Percentiles rank a stretch among this genome's conserved stretches.
These are phyloP conservation scores for Pogona vitticeps DNA, from an alignment of 2,113 vertebrate genomes.

Conservation along the genomic window DNA sequence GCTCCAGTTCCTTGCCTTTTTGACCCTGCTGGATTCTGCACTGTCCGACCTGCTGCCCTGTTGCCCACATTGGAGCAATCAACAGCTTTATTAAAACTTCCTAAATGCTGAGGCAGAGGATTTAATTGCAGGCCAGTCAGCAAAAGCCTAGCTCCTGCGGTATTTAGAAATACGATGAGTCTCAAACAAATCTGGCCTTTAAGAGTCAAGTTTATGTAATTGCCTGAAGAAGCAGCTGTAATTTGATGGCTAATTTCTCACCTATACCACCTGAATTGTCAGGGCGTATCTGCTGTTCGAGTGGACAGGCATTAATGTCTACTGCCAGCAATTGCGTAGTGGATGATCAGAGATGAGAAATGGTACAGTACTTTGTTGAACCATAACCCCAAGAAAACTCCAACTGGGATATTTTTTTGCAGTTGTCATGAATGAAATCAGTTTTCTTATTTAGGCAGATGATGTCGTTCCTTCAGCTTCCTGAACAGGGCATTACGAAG, in stretches of 20 bases:
- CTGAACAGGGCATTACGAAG: background rate
- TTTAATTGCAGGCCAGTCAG: constrained; percentile 36
- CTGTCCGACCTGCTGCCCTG: background rate
- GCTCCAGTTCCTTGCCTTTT: background rate
- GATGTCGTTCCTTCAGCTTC: background rate
- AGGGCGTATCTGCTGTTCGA: background rate
- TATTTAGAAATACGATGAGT: background rate
- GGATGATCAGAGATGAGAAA: too few relatives aligned
- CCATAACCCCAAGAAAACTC: too few relatives aligned
- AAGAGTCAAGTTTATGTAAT: background rate
- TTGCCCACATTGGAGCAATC: constrained; percentile 20
- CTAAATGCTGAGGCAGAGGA: constrained; percentile 16
- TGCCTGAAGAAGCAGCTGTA: background rate
- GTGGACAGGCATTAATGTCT: background rate
- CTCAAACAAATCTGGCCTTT: background rate
- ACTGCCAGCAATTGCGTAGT: background rate
- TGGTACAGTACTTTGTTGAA: too few relatives aligned
- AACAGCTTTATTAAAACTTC: constrained; percentile 38
- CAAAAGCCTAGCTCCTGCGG: constrained; percentile 7
- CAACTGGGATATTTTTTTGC: too few relatives aligned
- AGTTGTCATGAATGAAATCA: too few relatives aligned
- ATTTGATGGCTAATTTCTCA: background rate
- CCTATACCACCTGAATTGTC: background rate
- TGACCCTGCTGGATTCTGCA: background rate
- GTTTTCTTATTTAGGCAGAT: too few relatives aligned